Conservation (phyloP, 1,140 invertebrate genomes). For the Listronotus oregonensis region DNA sequence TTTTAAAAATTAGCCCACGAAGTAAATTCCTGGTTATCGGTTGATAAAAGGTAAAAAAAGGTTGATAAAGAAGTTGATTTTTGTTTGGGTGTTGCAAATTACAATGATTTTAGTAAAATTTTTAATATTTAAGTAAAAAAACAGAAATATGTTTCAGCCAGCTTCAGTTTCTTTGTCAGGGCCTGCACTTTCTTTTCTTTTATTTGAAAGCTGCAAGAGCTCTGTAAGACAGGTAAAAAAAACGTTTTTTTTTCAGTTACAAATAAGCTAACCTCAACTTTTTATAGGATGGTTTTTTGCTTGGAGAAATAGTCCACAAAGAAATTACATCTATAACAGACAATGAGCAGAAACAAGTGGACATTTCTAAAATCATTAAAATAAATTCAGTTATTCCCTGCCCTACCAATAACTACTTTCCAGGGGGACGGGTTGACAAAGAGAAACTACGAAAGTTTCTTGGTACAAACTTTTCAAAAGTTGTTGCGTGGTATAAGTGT, state of each 20-base stretch:
- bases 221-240: constrained; percentile 40
- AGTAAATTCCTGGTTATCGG: too few species aligned
- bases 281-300: constrained; percentile 45
- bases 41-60: too few species aligned
- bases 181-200: constrained; percentile 41
- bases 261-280: constrained; percentile 13
- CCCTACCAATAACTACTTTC: constrained; percentile 37
- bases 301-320: constrained; percentile 43
- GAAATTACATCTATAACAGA: constrained; percentile 45
- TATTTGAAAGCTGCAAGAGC: constrained; percentile 42
- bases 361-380: constrained; percentile 41
- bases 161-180: constrained; percentile 44
- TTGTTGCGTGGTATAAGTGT: constrained; percentile 46
- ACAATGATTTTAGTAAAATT: too few species aligned
- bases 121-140: too few species aligned
- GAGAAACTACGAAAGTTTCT: constrained; percentile 39
- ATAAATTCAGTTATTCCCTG: constrained; percentile 45
- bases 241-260: constrained; percentile 3
- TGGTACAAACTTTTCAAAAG: constrained; percentile 34
- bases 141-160: constrained; percentile 39
- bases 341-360: constrained; percentile 43
- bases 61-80: too few species aligned
- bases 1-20: too few species aligned
- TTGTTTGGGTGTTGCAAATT: too few species aligned
- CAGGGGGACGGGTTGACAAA: constrained; percentile 36